Percentiles rank a stretch among this genome's conserved stretches.
phyloP scores from a whole-genome alignment of 2,797 vertebrate species.

The Pangasius macronema region DNA sequence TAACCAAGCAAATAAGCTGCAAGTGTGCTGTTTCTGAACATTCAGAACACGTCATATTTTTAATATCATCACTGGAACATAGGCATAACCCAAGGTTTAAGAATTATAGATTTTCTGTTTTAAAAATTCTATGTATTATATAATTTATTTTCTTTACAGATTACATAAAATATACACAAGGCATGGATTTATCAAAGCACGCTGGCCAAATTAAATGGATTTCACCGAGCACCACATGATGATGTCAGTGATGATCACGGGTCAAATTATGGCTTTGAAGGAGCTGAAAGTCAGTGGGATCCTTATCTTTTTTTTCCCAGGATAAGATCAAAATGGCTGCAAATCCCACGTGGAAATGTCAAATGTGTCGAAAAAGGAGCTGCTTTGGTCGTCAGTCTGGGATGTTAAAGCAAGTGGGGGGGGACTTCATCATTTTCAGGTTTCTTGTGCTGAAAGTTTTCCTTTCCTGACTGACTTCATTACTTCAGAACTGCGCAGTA shows the following conservation, averaged over 20 bases:
- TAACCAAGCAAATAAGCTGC: constrained; percentile 13
- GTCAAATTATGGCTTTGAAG: constrained; percentile 90
- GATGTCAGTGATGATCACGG: constrained; percentile 1
- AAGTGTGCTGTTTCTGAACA: background rate
- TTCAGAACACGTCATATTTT: constrained; percentile 9
- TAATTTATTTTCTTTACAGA: constrained; percentile 80
- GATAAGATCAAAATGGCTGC: constrained; percentile 75
- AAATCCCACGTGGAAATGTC: constrained; percentile 45
- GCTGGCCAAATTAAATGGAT: constrained; percentile 72
- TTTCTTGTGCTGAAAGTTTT: background rate
- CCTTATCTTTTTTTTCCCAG: constrained; percentile 83
- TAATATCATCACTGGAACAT: constrained; percentile 32
- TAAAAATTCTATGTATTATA: constrained; percentile 71
- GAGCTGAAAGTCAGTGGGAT: constrained; percentile 79
- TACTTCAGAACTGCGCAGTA: background rate
- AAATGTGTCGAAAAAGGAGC: constrained; percentile 75
- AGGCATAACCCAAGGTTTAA: constrained; percentile 58
- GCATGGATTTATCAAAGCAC: constrained; percentile 84
- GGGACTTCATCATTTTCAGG: background rate
- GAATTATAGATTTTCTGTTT: constrained; percentile 67
- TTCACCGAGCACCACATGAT: constrained; percentile 64
- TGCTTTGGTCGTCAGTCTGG: constrained; percentile 76
- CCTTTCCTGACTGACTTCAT: background rate
- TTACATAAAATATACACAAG: constrained; percentile 97
- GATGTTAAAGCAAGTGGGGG: constrained; percentile 82